A percentile compares a stretch with the other conserved stretches of the same genome.
Conservation (phyloP, 2,113 vertebrate genomes). For the Azemiops feae region DNA sequence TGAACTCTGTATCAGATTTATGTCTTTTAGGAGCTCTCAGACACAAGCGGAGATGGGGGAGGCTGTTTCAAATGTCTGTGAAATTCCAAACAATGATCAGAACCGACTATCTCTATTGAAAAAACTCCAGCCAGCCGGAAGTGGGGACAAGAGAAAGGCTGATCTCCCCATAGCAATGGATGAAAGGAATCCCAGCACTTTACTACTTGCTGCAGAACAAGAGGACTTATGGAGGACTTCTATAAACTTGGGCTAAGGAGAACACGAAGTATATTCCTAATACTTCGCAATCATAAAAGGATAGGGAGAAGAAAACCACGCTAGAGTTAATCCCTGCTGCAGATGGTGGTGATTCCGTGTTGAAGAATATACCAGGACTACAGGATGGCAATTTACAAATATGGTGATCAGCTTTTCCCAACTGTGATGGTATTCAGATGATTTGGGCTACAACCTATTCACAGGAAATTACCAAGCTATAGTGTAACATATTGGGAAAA, state of each 20-base stretch:
- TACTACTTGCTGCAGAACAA: background rate
- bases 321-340: background rate
- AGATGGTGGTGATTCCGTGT: background rate
- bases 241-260: background rate
- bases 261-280: background rate
- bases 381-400: background rate
- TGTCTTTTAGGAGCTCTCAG: background rate
- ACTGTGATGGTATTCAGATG: background rate
- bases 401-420: background rate
- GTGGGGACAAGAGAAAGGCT: background rate
- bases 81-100: conserved; percentile 23
- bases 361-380: background rate
- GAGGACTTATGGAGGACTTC: background rate
- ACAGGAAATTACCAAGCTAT: background rate
- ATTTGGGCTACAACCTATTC: background rate
- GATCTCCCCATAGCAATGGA: no score
- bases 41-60: background rate
- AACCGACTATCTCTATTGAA: background rate
- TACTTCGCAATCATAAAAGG: background rate
- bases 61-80: conserved; percentile 17
- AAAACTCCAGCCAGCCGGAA: background rate
- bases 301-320: background rate
- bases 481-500: background rate
- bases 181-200: background rate
- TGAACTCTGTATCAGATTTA: conserved; percentile 18